A percentile compares a stretch with the other conserved stretches of the same genome.
phyloP scores from a whole-genome alignment of 1,140 invertebrate species.

The Amphibalanus amphitrite region DNA sequence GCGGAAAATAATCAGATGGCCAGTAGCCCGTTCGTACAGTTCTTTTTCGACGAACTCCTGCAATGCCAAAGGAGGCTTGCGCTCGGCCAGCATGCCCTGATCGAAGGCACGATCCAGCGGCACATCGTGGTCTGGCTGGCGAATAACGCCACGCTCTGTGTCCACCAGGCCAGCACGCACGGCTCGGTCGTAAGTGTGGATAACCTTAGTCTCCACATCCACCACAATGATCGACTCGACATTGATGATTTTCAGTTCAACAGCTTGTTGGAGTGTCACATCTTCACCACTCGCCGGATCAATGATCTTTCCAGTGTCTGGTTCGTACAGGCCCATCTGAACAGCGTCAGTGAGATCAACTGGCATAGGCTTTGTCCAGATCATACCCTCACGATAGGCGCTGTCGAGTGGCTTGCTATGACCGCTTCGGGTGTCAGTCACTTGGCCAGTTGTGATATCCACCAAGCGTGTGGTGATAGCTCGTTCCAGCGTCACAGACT shows the following conservation, averaged over 20 bases:
- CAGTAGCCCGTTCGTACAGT: constrained; percentile 56
- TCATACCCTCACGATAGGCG: constrained; percentile 45
- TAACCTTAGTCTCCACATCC: neutral
- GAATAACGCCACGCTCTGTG: constrained; percentile 44
- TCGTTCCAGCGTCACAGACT: constrained; percentile 32
- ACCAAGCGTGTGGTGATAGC: constrained; percentile 27
- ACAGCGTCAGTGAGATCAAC: constrained; percentile 55
- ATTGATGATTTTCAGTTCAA: neutral
- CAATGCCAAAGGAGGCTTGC: constrained; percentile 55
- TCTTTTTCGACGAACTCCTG: constrained; percentile 70
- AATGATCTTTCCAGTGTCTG: constrained; percentile 38
- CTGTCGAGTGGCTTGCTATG: constrained; percentile 44
- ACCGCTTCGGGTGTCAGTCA: constrained; percentile 30
- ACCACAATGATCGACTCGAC: neutral
- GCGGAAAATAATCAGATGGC: constrained; percentile 44
- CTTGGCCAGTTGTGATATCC: constrained; percentile 24
- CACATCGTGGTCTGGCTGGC: constrained; percentile 39
- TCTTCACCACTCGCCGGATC: neutral
- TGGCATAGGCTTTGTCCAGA: constrained; percentile 47
- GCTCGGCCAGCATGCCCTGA: constrained; percentile 55
- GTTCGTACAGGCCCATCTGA: constrained; percentile 56
- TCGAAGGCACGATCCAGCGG: constrained; percentile 54
- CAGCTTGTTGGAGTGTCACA: neutral
- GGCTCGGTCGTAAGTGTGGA: constrained; percentile 4
- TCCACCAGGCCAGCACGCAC: constrained; percentile 39